These are phyloP conservation scores for Sebastiscus albofasciatus DNA, from an alignment of 2,797 vertebrate species.

Conservation along the genomic window DNA sequence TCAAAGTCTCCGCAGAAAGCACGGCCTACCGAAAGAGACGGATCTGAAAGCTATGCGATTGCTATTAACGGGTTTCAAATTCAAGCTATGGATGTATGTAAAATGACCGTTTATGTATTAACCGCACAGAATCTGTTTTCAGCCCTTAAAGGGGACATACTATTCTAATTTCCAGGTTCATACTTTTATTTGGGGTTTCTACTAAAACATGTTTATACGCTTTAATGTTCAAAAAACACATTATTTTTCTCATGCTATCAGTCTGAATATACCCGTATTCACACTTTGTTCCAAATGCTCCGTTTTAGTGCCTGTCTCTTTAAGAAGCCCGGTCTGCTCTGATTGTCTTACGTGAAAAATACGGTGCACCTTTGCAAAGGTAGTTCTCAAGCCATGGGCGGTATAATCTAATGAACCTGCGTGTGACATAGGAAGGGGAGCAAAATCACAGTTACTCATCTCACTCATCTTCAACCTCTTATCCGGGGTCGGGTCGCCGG, in stretches of 20 bases:
- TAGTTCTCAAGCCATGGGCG: too few relatives aligned
- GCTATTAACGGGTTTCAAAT: conserved; percentile 10
- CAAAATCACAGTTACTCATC: too few relatives aligned
- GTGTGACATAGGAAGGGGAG: too few relatives aligned
- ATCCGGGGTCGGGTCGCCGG: too few relatives aligned
- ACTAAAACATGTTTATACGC: neutral
- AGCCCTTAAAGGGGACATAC: neutral
- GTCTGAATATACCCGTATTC: neutral
- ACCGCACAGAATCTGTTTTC: neutral
- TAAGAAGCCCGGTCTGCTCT: neutral
- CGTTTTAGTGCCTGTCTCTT: neutral
- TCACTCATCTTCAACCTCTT: too few relatives aligned
- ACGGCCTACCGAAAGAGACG: conserved; percentile 22
- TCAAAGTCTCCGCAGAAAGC: conserved; percentile 51
- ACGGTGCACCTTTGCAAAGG: too few relatives aligned
- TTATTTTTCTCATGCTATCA: accelerated
- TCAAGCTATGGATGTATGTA: neutral
- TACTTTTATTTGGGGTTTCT: neutral
- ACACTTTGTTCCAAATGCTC: neutral
- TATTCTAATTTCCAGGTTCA: neutral
- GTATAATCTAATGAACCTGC: too few relatives aligned
- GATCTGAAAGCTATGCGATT: conserved; percentile 1
- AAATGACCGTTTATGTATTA: neutral
- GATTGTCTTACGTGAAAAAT: neutral
- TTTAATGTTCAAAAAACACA: neutral